Percentiles rank a stretch among this genome's conserved stretches.
Evolutionary conservation across 2,113 vertebrate species (phyloP).

Genomic region (Macrotis lagotis): DNA sequence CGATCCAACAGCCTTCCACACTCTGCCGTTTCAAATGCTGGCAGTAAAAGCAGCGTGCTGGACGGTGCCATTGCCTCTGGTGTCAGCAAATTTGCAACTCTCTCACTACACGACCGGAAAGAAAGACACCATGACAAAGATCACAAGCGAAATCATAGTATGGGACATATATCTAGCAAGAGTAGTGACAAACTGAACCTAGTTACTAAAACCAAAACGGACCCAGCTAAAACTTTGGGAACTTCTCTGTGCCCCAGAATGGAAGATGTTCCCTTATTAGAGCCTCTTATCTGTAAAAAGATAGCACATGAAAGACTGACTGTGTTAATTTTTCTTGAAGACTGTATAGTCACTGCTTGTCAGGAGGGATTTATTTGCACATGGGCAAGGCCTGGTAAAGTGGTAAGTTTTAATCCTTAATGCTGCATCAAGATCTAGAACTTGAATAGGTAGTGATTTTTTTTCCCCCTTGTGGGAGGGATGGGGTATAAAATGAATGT

Average conservation of each 20-base stretch:
- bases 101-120: constrained; percentile 97
- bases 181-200: constrained; percentile 99
- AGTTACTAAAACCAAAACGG: constrained; percentile 91
- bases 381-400: constrained; percentile 99
- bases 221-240: constrained; percentile 96
- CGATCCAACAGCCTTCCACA: constrained; percentile 99
- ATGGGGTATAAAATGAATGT: constrained; percentile 84
- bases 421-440: constrained; percentile 86
- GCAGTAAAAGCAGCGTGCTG: constrained; percentile 92
- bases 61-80: constrained; percentile 93
- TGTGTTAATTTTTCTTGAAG: constrained; percentile 99
- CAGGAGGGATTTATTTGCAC: constrained; percentile 99
- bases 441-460: constrained; percentile 81
- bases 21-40: constrained; percentile 89
- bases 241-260: constrained; percentile 96
- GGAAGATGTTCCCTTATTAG: constrained; percentile 98
- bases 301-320: constrained; percentile 99
- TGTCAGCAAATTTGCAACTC: constrained; percentile 97
- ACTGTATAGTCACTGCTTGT: constrained; percentile 99
- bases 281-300: constrained; percentile 99
- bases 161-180: constrained; percentile 99
- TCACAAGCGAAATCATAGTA: constrained; percentile 99
- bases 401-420: constrained; percentile 96
- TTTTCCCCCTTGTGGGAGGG: constrained; percentile 75
- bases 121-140: constrained; percentile 97